phyloP scores from a whole-genome alignment of 2,797 vertebrate genomes.

The Hemibagrus guttatus region DNA sequence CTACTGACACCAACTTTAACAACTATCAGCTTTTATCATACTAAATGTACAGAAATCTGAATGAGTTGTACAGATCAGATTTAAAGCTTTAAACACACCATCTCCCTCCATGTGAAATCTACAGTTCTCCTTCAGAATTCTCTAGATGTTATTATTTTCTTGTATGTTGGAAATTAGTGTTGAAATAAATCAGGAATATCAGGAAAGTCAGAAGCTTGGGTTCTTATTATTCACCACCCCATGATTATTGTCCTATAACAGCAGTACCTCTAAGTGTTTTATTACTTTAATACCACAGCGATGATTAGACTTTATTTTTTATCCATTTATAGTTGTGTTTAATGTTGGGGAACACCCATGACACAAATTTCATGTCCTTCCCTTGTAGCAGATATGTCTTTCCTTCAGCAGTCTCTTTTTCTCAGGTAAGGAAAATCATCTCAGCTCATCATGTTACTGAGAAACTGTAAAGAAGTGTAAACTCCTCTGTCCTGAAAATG shows the following conservation, averaged over 20 bases:
- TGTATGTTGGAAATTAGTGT: no score
- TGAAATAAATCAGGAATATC: no score
- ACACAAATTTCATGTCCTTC: background rate
- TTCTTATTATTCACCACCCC: no score
- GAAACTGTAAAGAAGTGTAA: background rate
- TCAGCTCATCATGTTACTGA: background rate
- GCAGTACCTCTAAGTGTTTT: background rate
- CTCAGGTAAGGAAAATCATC: no score
- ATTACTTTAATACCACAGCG: background rate
- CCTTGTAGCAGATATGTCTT: background rate
- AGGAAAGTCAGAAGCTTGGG: no score
- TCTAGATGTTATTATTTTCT: no score
- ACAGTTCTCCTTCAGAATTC: background rate
- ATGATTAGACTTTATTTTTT: background rate
- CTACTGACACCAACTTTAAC: constrained; percentile 63
- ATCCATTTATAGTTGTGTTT: background rate
- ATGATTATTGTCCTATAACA: background rate
- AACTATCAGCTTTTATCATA: background rate
- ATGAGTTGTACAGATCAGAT: background rate
- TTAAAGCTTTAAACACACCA: background rate
- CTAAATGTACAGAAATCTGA: background rate
- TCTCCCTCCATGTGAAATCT: background rate
- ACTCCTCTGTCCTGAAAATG: background rate
- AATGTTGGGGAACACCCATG: background rate
- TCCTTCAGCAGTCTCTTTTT: background rate